phyloP scores from a whole-genome alignment of 2,888 invertebrate genomes.

The Tachina grossa region DNA sequence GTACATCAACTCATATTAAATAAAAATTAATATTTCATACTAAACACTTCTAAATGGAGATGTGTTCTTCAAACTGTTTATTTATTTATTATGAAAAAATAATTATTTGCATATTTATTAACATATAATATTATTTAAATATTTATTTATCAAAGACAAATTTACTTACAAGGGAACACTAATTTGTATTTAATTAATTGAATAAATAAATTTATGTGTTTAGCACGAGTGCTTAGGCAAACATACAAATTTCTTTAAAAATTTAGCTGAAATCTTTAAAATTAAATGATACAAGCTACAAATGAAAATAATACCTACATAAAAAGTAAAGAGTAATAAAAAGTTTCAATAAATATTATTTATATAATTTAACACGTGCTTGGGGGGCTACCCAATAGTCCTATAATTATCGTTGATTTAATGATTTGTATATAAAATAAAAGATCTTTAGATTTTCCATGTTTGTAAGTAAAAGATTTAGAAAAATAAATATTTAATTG shows the following conservation, averaged over 20 bases:
- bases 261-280: background rate
- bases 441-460: background rate
- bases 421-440: constrained; percentile 10
- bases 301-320: background rate
- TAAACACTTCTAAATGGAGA: background rate
- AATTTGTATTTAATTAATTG: constrained; percentile 10
- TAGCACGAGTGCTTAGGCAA: background rate
- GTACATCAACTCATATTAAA: no score
- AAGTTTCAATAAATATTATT: constrained; percentile 23
- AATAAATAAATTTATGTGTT: background rate
- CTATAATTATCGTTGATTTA: constrained; percentile 24
- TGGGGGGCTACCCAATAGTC: constrained; percentile 39
- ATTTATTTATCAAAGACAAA: background rate
- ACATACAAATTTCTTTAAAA: background rate
- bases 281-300: background rate
- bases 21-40: background rate
- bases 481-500: constrained; percentile 16
- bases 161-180: background rate
- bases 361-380: constrained; percentile 61
- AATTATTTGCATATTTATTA: background rate
- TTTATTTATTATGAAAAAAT: background rate
- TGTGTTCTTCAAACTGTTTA: background rate
- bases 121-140: background rate
- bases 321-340: background rate
- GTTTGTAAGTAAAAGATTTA: background rate